phyloP scores from a whole-genome alignment of 2,888 invertebrate species.

The Oscheius sp. region DNA sequence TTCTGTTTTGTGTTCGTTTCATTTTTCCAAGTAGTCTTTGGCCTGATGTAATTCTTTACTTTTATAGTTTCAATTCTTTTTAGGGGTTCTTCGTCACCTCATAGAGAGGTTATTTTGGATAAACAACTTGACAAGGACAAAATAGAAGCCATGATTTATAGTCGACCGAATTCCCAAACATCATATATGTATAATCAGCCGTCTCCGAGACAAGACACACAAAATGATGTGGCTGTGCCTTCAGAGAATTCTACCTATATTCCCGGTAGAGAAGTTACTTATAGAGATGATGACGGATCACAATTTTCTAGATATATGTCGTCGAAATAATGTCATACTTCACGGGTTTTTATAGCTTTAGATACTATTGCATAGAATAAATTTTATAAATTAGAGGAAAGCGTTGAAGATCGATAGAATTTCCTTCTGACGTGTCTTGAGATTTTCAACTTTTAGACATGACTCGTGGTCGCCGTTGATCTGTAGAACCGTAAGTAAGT shows the following conservation, averaged over 20 bases:
- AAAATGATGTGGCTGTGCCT: neutral
- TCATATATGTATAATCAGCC: neutral
- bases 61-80: neutral
- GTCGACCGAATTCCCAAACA: neutral
- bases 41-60: slow-evolving; percentile 15
- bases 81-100: neutral
- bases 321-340: neutral
- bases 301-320: slow-evolving; percentile 3
- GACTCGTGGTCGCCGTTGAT: slow-evolving; percentile 62
- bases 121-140: slow-evolving; percentile 4
- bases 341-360: slow-evolving; percentile 3
- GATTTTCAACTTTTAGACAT: slow-evolving; percentile 54
- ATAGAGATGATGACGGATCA: slow-evolving; percentile 13
- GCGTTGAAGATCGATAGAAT: slow-evolving; percentile 21
- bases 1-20: slow-evolving; percentile 20
- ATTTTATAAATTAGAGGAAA: slow-evolving; percentile 1
- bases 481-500: slow-evolving; percentile 33
- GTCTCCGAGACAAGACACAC: neutral
- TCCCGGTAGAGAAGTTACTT: slow-evolving; percentile 5
- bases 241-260: neutral
- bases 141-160: slow-evolving; percentile 15
- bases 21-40: neutral
- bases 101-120: neutral
- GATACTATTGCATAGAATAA: neutral
- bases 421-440: slow-evolving; percentile 37